These are phyloP conservation scores for Amblyteles armatorius DNA, from an alignment of 2,888 invertebrate species.

Conservation along the genomic window DNA sequence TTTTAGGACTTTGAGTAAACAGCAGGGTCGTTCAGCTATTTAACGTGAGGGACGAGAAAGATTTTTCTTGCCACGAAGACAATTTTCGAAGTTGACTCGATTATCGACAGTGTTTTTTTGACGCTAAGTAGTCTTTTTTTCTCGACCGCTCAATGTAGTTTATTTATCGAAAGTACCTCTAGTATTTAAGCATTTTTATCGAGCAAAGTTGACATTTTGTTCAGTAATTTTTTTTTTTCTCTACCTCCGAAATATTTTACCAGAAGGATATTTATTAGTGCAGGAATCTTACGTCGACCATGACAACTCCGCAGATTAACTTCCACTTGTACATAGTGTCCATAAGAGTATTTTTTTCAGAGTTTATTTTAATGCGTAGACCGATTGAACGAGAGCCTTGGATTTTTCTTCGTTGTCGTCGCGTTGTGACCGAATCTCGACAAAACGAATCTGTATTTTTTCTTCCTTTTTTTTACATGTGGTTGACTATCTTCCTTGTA, in stretches of 20 bases:
- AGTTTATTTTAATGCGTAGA: slow-evolving; percentile 1
- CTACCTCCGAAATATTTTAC: not conserved
- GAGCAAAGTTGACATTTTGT: not conserved
- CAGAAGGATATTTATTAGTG: not conserved
- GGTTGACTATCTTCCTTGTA: not conserved
- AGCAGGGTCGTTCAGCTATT: slow-evolving; percentile 22
- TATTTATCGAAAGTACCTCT: slow-evolving; percentile 18
- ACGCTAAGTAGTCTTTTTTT: slow-evolving; percentile 33
- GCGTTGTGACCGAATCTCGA: not conserved
- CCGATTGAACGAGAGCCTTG: not conserved
- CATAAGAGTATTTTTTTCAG: slow-evolving; percentile 4
- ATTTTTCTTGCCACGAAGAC: slow-evolving; percentile 25
- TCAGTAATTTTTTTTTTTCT: not conserved
- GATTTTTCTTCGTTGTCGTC: not conserved
- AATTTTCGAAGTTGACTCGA: slow-evolving; percentile 11
- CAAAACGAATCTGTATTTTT: not conserved
- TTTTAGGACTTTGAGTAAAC: slow-evolving; percentile 22
- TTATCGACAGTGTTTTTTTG: not conserved
- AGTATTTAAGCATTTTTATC: slow-evolving; percentile 19
- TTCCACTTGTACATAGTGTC: not conserved
- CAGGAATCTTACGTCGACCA: not conserved
- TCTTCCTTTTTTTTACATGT: not conserved
- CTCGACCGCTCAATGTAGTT: slow-evolving; percentile 53
- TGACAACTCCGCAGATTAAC: not conserved
- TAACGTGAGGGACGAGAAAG: not conserved